These are phyloP conservation scores for Notechis scutatus DNA, from an alignment of 2,113 vertebrate species.

Conservation along the genomic window DNA sequence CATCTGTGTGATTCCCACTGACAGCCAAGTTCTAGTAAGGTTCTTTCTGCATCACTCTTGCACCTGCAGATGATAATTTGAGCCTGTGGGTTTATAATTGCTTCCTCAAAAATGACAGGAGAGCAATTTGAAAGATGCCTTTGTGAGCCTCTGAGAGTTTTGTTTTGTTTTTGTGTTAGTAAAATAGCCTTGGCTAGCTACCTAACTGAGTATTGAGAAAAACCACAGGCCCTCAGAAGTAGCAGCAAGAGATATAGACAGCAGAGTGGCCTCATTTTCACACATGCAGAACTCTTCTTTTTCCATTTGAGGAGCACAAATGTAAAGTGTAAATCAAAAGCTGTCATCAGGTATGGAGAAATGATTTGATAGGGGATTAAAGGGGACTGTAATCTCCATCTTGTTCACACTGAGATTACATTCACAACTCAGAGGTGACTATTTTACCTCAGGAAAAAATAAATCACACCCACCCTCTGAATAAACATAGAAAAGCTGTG, in stretches of 20 bases:
- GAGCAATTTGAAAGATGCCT: background rate
- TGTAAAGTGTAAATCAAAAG: background rate
- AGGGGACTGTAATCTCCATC: background rate
- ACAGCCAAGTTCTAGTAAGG: background rate
- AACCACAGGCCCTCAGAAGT: background rate
- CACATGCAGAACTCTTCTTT: background rate
- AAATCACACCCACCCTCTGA: background rate
- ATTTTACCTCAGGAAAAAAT: background rate
- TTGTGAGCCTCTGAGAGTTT: background rate
- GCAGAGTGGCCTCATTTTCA: background rate
- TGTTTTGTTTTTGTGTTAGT: background rate
- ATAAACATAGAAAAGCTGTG: background rate
- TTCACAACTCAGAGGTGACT: background rate
- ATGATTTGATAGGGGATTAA: background rate
- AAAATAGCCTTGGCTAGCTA: background rate
- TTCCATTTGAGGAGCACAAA: background rate
- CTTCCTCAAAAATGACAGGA: background rate
- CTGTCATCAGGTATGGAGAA: background rate
- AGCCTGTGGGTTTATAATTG: background rate
- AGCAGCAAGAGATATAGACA: background rate
- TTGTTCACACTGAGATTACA: background rate
- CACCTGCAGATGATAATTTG: background rate
- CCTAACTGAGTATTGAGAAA: background rate
- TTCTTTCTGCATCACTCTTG: background rate
- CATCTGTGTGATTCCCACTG: background rate